A percentile compares a stretch with the other conserved stretches of the same genome.
Conservation (phyloP, 2,888 invertebrate genomes). For the Acleris sparsana region DNA sequence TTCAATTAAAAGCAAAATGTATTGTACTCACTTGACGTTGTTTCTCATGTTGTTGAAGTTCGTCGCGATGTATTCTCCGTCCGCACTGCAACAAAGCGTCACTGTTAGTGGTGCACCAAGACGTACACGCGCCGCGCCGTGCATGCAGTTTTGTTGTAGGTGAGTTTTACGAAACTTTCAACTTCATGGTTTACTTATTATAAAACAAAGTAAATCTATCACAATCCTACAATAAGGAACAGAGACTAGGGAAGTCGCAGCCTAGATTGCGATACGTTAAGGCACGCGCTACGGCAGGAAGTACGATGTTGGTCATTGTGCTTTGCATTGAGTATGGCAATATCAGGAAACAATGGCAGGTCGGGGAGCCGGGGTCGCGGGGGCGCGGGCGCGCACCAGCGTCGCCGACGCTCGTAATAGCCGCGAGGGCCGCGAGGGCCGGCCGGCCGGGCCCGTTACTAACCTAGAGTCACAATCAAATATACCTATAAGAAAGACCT, state of each 20-base stretch:
- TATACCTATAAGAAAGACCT: too few species aligned
- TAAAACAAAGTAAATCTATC: conserved; percentile 1
- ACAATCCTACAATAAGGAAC: conserved; percentile 17
- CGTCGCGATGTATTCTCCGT: conserved; percentile 70
- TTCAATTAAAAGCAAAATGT: neutral
- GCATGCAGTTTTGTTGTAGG: neutral
- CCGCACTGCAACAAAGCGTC: conserved; percentile 64
- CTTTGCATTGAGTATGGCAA: conserved; percentile 51
- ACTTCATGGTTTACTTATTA: conserved; percentile 4
- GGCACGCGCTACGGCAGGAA: conserved; percentile 37
- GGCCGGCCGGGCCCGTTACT: too few species aligned
- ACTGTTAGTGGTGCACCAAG: neutral
- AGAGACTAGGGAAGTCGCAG: conserved; percentile 38
- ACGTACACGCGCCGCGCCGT: neutral
- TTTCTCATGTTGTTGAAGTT: conserved; percentile 77
- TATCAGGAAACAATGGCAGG: conserved; percentile 54
- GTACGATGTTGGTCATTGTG: conserved; percentile 55
- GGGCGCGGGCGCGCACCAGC: conserved; percentile 47
- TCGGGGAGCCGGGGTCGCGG: conserved; percentile 49
- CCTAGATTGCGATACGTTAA: conserved; percentile 36
- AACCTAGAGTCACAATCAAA: too few species aligned
- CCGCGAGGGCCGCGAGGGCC: too few species aligned
- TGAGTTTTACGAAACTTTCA: conserved; percentile 1
- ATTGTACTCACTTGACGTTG: conserved; percentile 71
- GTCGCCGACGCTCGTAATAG: conserved; percentile 19